phyloP scores from a whole-genome alignment of 2,888 invertebrate genomes.

The Caenorhabditis uteleia region DNA sequence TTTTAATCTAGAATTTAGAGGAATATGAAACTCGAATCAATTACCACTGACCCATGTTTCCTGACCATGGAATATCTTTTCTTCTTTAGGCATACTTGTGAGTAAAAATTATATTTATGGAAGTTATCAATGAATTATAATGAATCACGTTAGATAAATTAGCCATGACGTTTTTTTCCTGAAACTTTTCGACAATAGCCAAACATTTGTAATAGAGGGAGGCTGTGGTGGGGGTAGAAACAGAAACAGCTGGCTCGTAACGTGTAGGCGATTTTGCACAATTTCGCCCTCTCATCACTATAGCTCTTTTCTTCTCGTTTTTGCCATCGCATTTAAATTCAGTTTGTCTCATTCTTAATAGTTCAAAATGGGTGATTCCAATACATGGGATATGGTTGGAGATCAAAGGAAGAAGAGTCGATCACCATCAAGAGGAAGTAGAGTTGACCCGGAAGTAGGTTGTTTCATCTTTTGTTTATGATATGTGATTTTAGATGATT shows the following conservation, averaged over 20 bases:
- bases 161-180: not conserved
- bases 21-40: not conserved
- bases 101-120: too few species aligned
- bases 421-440: slow-evolving; percentile 42
- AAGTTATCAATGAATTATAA: too few species aligned
- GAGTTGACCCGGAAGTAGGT: slow-evolving; percentile 37
- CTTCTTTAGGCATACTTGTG: slow-evolving; percentile 2
- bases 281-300: too few species aligned
- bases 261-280: too few species aligned
- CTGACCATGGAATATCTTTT: slow-evolving; percentile 2
- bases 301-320: not conserved
- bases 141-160: not conserved
- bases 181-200: too few species aligned
- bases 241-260: too few species aligned
- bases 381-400: slow-evolving; percentile 65
- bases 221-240: too few species aligned
- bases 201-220: too few species aligned
- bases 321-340: too few species aligned
- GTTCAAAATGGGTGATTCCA: slow-evolving; percentile 44
- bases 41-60: not conserved
- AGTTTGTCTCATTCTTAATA: too few species aligned
- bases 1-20: not conserved
- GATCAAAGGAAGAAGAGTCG: slow-evolving; percentile 37
- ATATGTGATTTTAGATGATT: slow-evolving; percentile 15
- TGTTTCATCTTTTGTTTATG: too few species aligned